Evolutionary conservation across 1,140 invertebrate species (phyloP), one percentile per base, ranked within the genome.

Genomic region (Achroia grisella): DNA sequence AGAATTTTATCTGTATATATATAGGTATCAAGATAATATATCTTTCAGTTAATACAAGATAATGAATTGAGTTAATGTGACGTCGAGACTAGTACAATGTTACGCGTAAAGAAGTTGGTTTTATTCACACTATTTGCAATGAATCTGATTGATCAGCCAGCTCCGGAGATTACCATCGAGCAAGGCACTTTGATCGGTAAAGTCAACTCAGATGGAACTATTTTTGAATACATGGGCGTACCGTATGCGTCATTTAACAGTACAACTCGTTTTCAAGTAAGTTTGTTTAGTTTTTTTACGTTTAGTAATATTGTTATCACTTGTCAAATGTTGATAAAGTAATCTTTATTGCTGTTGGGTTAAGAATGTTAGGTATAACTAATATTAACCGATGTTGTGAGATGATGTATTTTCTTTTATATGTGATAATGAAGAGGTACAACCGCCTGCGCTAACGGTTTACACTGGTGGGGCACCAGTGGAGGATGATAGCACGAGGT

Each of bases 221-320:
- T 69, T 59, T 77, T 71, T 11, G 72, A 81, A 57, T 81, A 80
- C 53, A 41, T 73, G 10, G 76, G 80, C 2, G 80, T 84, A 29
- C 80, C 80, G 1, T 84, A 84, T 13, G 77, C 75, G 8, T 63
- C 63, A n/a, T 53, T 15, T 17, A 37, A 37, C 17, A 17, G 2
- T 1, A 37, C 13, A 9, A 37, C 15, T 37, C 35, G 35, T 17
- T 37, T 37, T 17, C 14, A 37, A 15, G 35, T 37, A 39, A 34
- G 23, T 14, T 41, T 14, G 17, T 42, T 23, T 23, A 6, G 2
- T 3, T 23, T 23, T 3, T 23, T 2, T 23, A 23, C 2, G 6
- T 23, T 23, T 23, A 6, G 6, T 6, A 3, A 23, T 3, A 3
- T 23, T 3, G 6, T 23, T 23, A 6, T 23, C 2, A 23, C 2